These are phyloP conservation scores for Labroides dimidiatus DNA, from an alignment of 2,797 vertebrate genomes.

Conservation along the genomic window DNA sequence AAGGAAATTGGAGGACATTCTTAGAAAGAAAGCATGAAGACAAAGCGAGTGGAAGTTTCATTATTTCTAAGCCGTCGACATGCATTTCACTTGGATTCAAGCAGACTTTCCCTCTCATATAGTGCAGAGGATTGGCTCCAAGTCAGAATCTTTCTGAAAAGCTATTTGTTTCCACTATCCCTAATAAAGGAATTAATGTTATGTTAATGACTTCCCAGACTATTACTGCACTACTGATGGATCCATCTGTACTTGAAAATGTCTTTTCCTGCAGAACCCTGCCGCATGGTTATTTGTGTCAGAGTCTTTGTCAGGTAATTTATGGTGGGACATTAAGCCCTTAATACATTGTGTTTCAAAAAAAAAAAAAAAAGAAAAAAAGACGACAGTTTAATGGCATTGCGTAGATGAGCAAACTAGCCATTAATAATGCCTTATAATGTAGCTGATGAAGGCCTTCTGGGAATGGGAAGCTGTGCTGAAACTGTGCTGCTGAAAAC, in stretches of 20 bases:
- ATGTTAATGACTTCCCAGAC: conserved; percentile 79
- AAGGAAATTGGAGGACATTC: background rate
- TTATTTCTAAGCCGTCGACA: conserved; percentile 39
- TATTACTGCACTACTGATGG: conserved; percentile 71
- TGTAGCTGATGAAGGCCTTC: conserved; percentile 58
- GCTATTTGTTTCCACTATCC: conserved; percentile 79
- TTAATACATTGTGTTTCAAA: conserved; percentile 78
- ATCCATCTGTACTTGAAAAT: conserved; percentile 79
- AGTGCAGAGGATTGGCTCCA: conserved; percentile 56
- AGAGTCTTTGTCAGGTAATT: conserved; percentile 85
- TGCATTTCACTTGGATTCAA: conserved; percentile 50
- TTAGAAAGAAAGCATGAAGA: conserved; percentile 16
- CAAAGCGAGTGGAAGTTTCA: conserved; percentile 26
- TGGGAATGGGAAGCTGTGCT: conserved; percentile 49
- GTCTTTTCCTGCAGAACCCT: conserved; percentile 72
- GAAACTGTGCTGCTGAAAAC: conserved; percentile 46
- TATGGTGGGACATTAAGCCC: conserved; percentile 81
- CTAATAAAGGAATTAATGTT: conserved; percentile 81
- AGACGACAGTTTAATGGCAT: conserved; percentile 78
- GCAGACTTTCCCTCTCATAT: conserved; percentile 52
- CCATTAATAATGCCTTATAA: conserved; percentile 77
- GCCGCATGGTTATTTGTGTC: conserved; percentile 72
- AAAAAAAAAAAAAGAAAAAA: too few species aligned
- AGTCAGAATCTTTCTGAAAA: conserved; percentile 63
- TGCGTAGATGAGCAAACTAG: conserved; percentile 80